Percentiles rank a stretch among this genome's conserved stretches.
These are phyloP conservation scores for Sylvia borin DNA, from an alignment of 2,797 vertebrate genomes.

Conservation along the genomic window DNA sequence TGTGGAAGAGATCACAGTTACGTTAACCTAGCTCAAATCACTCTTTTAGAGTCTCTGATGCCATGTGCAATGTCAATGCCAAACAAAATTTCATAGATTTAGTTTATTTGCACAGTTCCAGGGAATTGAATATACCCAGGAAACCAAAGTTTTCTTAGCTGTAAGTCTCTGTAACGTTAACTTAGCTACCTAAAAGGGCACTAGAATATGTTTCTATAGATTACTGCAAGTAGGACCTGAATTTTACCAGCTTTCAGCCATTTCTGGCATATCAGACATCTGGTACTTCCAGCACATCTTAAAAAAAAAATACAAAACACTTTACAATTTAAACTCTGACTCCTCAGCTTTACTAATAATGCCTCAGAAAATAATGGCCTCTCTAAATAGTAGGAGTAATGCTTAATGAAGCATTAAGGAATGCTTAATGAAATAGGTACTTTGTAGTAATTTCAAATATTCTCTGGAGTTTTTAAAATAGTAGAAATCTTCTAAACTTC, in stretches of 20 bases:
- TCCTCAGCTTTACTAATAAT: background rate
- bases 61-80: background rate
- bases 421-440: background rate
- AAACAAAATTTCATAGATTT: background rate
- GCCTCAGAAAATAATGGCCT: background rate
- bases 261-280: background rate
- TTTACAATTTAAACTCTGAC: background rate
- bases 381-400: background rate
- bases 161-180: background rate
- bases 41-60: background rate
- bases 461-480: background rate
- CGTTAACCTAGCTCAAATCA: background rate
- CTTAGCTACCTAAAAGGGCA: background rate
- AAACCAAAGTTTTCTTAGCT: background rate
- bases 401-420: background rate
- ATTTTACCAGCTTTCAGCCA: background rate
- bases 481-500: background rate
- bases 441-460: background rate
- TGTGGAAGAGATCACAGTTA: constrained; percentile 61
- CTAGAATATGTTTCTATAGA: background rate
- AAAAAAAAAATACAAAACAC: background rate
- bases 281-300: background rate
- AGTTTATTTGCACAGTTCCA: background rate
- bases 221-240: background rate
- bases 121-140: background rate